These are phyloP conservation scores for Gerris buenoi DNA, from an alignment of 1,140 invertebrate genomes.

Conservation along the genomic window DNA sequence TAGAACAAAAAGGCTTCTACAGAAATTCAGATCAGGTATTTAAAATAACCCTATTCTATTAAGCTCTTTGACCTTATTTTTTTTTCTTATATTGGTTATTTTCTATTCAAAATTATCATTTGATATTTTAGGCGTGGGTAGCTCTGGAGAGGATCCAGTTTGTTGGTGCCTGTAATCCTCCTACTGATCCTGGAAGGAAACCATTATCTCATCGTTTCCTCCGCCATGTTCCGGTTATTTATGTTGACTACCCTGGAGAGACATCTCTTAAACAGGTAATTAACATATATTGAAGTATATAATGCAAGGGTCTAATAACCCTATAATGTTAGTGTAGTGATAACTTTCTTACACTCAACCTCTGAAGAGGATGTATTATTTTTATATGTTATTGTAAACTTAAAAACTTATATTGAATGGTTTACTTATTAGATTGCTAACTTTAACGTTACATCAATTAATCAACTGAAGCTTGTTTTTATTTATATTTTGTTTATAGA, in stretches of 20 bases:
- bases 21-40: constrained; percentile 67
- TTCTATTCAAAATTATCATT: too few relatives aligned
- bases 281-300: constrained; percentile 4
- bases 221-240: constrained; percentile 93
- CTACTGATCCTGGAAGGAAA: constrained; percentile 96
- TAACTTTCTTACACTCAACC: too few relatives aligned
- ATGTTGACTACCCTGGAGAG: constrained; percentile 98
- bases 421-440: constrained; percentile 1
- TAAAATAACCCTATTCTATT: neutral
- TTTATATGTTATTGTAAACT: neutral
- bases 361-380: neutral
- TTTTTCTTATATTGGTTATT: neutral
- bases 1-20: constrained; percentile 88
- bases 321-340: too few relatives aligned
- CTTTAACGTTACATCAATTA: neutral
- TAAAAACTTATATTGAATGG: neutral
- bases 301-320: neutral
- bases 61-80: neutral
- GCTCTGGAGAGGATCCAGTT: constrained; percentile 95
- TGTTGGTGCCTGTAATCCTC: constrained; percentile 98
- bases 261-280: constrained; percentile 82
- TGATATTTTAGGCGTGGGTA: constrained; percentile 64
- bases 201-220: constrained; percentile 87
- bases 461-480: too few relatives aligned
- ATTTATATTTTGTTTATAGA: constrained; percentile 36